Percentiles rank a stretch among this genome's conserved stretches.
Evolutionary conservation across 2,113 vertebrate species (phyloP).

Genomic region (Urocynchramus pylzowi): DNA sequence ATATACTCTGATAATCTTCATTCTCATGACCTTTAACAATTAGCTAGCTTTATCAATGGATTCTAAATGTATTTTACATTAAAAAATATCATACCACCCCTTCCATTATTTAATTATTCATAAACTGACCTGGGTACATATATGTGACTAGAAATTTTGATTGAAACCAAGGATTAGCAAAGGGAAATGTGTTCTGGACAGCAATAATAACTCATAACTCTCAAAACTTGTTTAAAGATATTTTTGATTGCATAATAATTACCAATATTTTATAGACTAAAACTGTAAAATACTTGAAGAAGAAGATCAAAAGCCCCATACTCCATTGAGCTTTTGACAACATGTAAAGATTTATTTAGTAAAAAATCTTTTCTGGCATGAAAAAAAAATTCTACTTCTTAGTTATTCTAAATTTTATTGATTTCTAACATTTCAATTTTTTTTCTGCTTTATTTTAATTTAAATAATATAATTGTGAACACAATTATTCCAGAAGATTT

Average conservation of each 20-base stretch:
- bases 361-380: not conserved
- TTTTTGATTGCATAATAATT: not conserved
- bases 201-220: not conserved
- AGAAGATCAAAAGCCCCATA: accelerated
- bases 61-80: not conserved
- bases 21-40: not conserved
- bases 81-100: accelerated
- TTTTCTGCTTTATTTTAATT: not conserved
- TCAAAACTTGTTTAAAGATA: not conserved
- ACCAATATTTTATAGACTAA: not conserved
- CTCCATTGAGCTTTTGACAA: not conserved
- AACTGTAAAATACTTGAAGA: not conserved
- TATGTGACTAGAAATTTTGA: not conserved
- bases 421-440: not conserved
- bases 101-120: not conserved
- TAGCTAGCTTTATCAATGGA: not conserved
- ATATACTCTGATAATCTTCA: not conserved
- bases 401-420: not conserved
- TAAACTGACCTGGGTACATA: not conserved
- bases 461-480: not conserved
- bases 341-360: not conserved
- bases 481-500: not conserved
- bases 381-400: not conserved
- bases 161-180: not conserved
- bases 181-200: not conserved